These are phyloP conservation scores for Echeneis naucrates DNA, from an alignment of 2,797 vertebrate genomes.

Conservation along the genomic window DNA sequence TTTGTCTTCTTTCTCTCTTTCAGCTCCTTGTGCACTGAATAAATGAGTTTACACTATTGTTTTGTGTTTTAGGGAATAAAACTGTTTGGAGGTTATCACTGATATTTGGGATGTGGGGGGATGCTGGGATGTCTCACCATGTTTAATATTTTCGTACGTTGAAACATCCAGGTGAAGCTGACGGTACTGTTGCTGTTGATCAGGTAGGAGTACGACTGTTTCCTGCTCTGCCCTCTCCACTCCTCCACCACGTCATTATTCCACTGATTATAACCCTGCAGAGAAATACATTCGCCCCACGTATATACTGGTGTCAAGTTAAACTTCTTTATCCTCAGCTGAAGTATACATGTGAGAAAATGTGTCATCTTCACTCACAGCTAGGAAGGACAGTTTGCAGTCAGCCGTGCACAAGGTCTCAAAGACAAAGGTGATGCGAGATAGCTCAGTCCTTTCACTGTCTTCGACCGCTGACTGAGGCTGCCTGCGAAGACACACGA, in stretches of 20 bases:
- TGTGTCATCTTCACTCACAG: conserved; percentile 81
- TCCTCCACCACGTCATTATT: conserved; percentile 88
- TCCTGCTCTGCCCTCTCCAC: conserved; percentile 89
- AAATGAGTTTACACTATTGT: not conserved
- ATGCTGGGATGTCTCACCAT: conserved; percentile 58
- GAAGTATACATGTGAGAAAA: not conserved
- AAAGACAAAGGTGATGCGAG: conserved; percentile 93
- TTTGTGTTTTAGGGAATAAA: not conserved
- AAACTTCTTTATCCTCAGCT: not conserved
- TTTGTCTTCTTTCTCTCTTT: not conserved
- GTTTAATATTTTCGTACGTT: conserved; percentile 80
- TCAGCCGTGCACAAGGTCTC: conserved; percentile 89
- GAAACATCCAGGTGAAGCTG: conserved; percentile 96
- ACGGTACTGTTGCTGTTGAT: conserved; percentile 88
- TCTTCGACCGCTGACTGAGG: conserved; percentile 82
- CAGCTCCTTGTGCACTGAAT: not conserved
- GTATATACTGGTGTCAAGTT: not conserved
- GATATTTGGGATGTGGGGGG: not conserved
- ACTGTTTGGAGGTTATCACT: not conserved
- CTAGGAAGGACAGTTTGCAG: conserved; percentile 92
- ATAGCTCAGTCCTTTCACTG: conserved; percentile 85
- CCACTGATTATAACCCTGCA: conserved; percentile 88
- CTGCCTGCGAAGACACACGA: conserved; percentile 76
- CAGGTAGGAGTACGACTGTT: conserved; percentile 93
- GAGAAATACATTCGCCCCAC: conserved; percentile 13